Evolutionary conservation across 2,113 vertebrate genomes (phyloP), one percentile per base, ranked within the genome.

Genomic region (Lota lota): DNA sequence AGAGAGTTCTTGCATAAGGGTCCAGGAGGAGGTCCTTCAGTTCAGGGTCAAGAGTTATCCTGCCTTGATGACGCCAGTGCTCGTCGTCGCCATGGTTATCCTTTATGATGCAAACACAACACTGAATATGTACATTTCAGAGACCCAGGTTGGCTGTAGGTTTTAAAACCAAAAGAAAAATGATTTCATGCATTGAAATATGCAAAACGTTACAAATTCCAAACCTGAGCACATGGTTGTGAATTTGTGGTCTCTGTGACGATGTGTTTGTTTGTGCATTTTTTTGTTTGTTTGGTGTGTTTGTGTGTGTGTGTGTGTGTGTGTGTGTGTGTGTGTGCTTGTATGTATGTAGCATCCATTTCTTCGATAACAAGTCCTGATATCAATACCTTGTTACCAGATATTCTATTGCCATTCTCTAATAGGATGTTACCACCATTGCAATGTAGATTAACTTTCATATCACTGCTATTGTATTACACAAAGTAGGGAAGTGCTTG

Each of bases 361-460:
- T 47, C 40, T 47, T 47, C 40, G 10, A 47, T 47, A 47, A 47
- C 12, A 2, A 8, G 40, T 81, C 79, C 70, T 75, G 77, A 86
- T 87, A 83, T 82, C 77, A 79, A 69, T 84, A 85, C 84, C 85
- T 76, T 80, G 83, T 79, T 83, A 80, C 79, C 79, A 77, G 78
- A 82, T 84, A 86, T 89, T 88, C 87, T 88, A 88, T 85, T 86
- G 85, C 84, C 77, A 74, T 74, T 74, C 66, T 81, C 75, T 89
- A 88, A 90, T 88, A 85, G 85, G 83, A 87, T 84, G 87, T 82
- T 83, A 78, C 86, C 75, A 73, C 79, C 75, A 86, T 89, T 79
- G 79, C 83, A 86, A 82, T 91, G 88, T 91, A 82, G 84, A 87
- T 89, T 88, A 87, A 83, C 80, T 85, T 88, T 74, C 79, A 77